A percentile compares a stretch with the other conserved stretches of the same genome.
phyloP scores from a whole-genome alignment of 2,797 vertebrate species.

The Cheirogaleus major region DNA sequence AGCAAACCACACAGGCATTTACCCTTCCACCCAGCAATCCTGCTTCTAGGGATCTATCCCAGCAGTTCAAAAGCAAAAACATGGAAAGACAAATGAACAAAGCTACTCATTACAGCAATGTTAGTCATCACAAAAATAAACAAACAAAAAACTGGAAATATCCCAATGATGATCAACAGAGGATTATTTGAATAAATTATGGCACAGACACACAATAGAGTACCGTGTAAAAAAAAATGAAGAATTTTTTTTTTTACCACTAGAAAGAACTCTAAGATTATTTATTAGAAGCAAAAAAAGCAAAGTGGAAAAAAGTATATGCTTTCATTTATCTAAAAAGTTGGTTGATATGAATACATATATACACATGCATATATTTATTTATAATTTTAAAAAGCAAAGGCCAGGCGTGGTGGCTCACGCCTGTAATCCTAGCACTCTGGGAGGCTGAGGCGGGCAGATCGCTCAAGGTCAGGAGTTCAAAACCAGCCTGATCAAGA shows the following conservation, averaged over 20 bases:
- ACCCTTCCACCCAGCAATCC: neutral
- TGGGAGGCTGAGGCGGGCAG: no score
- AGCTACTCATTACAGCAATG: neutral
- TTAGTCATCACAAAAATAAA: neutral
- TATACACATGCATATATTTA: neutral
- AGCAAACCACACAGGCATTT: neutral
- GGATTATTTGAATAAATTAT: neutral
- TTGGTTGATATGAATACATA: neutral
- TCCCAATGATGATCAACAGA: neutral
- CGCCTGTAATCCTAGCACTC: no score
- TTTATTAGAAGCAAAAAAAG: neutral
- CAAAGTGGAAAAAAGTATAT: neutral
- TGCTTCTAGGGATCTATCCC: neutral
- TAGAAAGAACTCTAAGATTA: neutral
- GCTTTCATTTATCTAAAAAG: neutral
- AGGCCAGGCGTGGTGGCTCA: no score
- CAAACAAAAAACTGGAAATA: neutral
- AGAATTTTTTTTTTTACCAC: neutral
- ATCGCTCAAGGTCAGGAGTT: no score
- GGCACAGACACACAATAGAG: no score
- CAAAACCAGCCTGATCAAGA: no score
- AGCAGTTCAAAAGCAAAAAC: neutral
- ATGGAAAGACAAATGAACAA: neutral
- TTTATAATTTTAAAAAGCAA: constrained; percentile 14
- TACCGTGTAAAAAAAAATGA: neutral